These are phyloP conservation scores for Lasaia peninsularis DNA, from an alignment of 1,140 invertebrate species.

Conservation along the genomic window DNA sequence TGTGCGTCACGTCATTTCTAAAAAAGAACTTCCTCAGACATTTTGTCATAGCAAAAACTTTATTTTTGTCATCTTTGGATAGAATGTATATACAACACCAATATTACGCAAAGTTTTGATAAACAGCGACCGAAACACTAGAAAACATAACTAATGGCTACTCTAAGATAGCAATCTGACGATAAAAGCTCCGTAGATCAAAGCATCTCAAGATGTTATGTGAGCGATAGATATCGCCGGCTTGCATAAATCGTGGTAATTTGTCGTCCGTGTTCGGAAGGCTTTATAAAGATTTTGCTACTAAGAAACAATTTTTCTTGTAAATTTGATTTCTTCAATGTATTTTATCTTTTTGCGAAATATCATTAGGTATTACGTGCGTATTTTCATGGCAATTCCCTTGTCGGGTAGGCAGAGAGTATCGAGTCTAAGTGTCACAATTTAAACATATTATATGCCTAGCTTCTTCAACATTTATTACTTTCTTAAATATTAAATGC, in stretches of 20 bases:
- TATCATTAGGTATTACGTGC: too few species aligned
- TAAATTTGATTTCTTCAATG: conserved; percentile 18
- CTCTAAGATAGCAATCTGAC: conserved; percentile 9
- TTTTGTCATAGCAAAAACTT: too few species aligned
- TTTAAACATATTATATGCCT: too few species aligned
- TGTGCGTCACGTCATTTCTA: too few species aligned
- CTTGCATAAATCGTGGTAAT: conserved; percentile 17
- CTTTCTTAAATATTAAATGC: too few species aligned
- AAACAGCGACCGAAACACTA: not conserved
- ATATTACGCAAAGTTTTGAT: not conserved
- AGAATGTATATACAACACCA: too few species aligned
- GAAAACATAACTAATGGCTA: conserved; percentile 6
- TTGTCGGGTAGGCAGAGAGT: too few species aligned
- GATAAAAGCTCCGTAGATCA: conserved; percentile 7
- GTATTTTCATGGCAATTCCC: too few species aligned
- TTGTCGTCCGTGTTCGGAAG: conserved; percentile 15
- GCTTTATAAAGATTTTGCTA: conserved; percentile 2
- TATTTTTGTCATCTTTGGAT: too few species aligned
- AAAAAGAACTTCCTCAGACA: too few species aligned
- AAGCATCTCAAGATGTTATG: conserved; percentile 11
- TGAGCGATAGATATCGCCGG: conserved; percentile 20
- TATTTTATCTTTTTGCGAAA: not conserved
- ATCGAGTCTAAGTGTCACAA: too few species aligned
- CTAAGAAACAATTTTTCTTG: conserved; percentile 17
- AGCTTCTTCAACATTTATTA: too few species aligned